Percentiles rank a stretch among this genome's conserved stretches.
Conservation (phyloP, 2,113 vertebrate genomes). For the Zosterops pallidus region DNA sequence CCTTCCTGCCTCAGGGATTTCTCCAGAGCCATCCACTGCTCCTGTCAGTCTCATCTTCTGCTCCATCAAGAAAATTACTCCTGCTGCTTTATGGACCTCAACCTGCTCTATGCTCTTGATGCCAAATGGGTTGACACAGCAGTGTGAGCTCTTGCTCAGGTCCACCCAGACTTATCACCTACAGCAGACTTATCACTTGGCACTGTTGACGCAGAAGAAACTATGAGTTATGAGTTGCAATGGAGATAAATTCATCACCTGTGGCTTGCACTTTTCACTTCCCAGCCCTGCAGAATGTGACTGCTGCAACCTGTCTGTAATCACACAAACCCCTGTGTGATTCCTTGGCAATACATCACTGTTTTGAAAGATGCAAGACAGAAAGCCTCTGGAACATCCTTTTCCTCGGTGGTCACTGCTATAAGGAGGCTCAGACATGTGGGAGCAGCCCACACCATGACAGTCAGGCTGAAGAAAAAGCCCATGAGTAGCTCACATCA, state of each 20-base stretch:
- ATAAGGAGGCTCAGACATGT: background rate
- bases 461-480: background rate
- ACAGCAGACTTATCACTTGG: background rate
- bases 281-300: background rate
- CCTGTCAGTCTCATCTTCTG: background rate
- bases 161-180: background rate
- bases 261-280: background rate
- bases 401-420: background rate
- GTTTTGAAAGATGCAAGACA: background rate
- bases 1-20: background rate
- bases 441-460: background rate
- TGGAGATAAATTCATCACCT: background rate
- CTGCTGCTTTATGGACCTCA: background rate
- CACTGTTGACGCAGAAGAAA: background rate
- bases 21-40: background rate
- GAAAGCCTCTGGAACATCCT: background rate
- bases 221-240: background rate
- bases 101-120: background rate
- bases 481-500: background rate
- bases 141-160: background rate
- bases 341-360: background rate
- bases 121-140: background rate
- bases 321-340: rapidly evolving
- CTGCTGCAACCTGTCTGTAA: background rate
- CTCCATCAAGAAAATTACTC: background rate